A percentile compares a stretch with the other conserved stretches of the same genome.
phyloP scores from a whole-genome alignment of 2,888 invertebrate genomes.

The Dynastes grantii region DNA sequence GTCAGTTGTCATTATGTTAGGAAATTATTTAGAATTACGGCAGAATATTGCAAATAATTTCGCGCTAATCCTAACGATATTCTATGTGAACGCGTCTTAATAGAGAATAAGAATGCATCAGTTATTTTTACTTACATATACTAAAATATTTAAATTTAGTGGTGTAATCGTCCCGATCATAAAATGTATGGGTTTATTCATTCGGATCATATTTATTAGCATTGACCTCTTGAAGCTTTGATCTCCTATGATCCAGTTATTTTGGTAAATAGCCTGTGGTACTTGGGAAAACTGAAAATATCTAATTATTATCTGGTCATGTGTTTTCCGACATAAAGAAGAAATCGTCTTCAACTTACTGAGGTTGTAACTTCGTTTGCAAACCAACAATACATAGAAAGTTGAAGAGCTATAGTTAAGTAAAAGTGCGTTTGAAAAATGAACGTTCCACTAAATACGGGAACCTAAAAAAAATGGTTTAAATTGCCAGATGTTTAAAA shows the following conservation, averaged over 20 bases:
- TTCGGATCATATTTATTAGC: slow-evolving; percentile 31
- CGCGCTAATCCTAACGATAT: no score
- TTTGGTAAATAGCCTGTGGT: slow-evolving; percentile 14
- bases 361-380: slow-evolving; percentile 24
- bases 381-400: slow-evolving; percentile 36
- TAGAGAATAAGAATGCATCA: neutral
- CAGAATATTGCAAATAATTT: no score
- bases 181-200: slow-evolving; percentile 28
- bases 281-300: slow-evolving; percentile 16
- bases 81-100: no score
- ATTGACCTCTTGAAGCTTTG: slow-evolving; percentile 14
- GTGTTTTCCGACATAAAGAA: neutral
- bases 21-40: no score
- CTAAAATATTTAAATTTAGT: slow-evolving; percentile 5
- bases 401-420: slow-evolving; percentile 16
- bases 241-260: neutral
- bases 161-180: slow-evolving; percentile 17
- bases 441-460: slow-evolving; percentile 23
- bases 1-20: no score
- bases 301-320: neutral
- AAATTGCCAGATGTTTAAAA: neutral
- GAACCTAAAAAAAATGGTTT: slow-evolving; percentile 17
- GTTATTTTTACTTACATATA: slow-evolving; percentile 4
- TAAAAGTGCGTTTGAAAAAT: slow-evolving; percentile 26
- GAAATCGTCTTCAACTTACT: neutral